Evolutionary conservation across 2,797 vertebrate genomes (phyloP).

Genomic region (Steatocranus sp.): DNA sequence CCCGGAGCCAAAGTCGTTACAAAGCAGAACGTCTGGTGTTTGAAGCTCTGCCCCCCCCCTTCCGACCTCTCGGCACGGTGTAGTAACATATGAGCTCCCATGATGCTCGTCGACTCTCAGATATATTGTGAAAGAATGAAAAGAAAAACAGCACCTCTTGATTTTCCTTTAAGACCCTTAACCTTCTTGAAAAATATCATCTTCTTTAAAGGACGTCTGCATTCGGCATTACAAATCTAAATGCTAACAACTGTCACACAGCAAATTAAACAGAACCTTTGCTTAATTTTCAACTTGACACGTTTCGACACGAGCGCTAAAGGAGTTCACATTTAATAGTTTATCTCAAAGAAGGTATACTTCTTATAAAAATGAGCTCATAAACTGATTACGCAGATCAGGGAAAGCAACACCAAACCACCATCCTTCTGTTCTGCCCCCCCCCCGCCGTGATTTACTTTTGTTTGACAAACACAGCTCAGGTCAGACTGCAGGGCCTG

Average conservation of each 20-base stretch:
- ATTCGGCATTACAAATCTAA: neutral
- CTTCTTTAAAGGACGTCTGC: constrained; percentile 4
- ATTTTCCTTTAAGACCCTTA: constrained; percentile 15
- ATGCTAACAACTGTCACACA: neutral
- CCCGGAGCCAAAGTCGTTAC: constrained; percentile 72
- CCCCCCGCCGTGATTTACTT: constrained; percentile 56
- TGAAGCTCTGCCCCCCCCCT: constrained; percentile 55
- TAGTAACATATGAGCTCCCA: constrained; percentile 45
- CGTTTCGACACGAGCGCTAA: neutral
- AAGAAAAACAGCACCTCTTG: constrained; percentile 39
- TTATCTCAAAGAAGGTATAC: neutral
- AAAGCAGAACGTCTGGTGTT: constrained; percentile 63
- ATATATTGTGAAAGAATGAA: constrained; percentile 52
- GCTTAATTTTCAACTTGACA: neutral
- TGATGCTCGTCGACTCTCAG: constrained; percentile 38
- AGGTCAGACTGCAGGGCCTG: constrained; percentile 56
- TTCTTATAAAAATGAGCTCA: neutral
- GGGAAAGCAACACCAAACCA: constrained; percentile 46
- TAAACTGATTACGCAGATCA: neutral
- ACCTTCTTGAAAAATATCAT: constrained; percentile 8
- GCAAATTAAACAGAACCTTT: neutral
- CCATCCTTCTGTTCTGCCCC: constrained; percentile 28
- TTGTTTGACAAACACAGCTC: constrained; percentile 66
- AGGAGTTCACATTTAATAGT: neutral
- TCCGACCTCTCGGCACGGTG: constrained; percentile 13